Conservation (phyloP, 2,113 vertebrate species). For the Phyllostomus discolor region DNA sequence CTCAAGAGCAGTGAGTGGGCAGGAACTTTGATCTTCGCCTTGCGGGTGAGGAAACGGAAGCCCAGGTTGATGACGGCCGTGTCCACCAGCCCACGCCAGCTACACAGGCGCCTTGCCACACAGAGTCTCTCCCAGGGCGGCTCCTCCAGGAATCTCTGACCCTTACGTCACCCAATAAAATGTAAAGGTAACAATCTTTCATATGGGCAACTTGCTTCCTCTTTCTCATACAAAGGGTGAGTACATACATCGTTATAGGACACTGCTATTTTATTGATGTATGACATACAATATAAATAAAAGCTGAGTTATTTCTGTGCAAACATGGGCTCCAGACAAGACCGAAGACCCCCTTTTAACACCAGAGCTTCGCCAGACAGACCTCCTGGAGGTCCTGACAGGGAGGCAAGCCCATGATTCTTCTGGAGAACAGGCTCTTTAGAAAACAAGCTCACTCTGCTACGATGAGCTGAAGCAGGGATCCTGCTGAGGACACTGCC, state of each 20-base stretch:
- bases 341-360: neutral
- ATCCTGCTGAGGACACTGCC: neutral
- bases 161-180: neutral
- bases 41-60: neutral
- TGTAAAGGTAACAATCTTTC: neutral
- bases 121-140: neutral
- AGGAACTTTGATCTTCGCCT: neutral
- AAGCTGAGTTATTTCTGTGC: neutral
- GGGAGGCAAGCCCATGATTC: neutral
- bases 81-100: neutral
- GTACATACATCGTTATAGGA: neutral
- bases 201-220: neutral
- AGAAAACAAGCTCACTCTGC: neutral
- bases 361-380: neutral
- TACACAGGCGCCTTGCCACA: neutral
- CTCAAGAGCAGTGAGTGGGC: neutral
- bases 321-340: neutral
- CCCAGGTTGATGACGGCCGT: neutral
- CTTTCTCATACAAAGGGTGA: neutral
- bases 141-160: neutral
- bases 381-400: neutral
- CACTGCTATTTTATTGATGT: conserved; percentile 24
- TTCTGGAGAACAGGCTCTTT: neutral
- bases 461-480: neutral
- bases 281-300: conserved; percentile 24